Conservation (phyloP, 2,113 vertebrate genomes). For the Ranitomeya variabilis region DNA sequence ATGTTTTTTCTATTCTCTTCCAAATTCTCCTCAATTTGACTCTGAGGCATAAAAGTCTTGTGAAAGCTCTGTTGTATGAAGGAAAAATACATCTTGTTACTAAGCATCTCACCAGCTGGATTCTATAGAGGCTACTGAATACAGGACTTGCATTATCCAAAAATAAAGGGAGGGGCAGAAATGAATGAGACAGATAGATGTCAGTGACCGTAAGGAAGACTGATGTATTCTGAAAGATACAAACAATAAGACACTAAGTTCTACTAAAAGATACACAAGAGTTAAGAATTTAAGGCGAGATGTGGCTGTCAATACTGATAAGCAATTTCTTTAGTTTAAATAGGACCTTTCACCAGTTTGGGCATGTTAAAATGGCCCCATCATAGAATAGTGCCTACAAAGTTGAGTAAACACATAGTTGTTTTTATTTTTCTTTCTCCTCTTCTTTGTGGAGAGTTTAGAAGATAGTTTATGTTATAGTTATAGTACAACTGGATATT, state of each 20-base stretch:
- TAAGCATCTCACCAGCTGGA: conserved; percentile 34
- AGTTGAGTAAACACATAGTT: no score
- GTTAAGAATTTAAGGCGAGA: neutral
- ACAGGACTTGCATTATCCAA: conserved; percentile 53
- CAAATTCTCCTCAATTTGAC: neutral
- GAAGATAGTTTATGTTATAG: no score
- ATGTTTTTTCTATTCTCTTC: neutral
- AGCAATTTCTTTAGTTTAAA: neutral
- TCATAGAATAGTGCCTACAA: no score
- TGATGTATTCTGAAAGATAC: neutral
- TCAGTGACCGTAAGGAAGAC: neutral
- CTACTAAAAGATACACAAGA: neutral
- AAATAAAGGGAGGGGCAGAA: conserved; percentile 4
- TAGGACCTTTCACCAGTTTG: no score
- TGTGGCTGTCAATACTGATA: neutral
- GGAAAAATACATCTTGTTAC: conserved; percentile 51
- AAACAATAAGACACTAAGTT: neutral
- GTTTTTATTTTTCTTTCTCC: no score
- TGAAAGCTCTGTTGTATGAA: conserved; percentile 52
- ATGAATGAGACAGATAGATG: neutral
- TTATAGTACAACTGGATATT: no score
- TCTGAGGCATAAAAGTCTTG: neutral
- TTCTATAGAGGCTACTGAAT: conserved; percentile 28
- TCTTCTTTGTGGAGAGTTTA: no score
- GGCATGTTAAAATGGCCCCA: no score